Conservation (phyloP, 1,140 invertebrate species). For the Prorops nasuta region DNA sequence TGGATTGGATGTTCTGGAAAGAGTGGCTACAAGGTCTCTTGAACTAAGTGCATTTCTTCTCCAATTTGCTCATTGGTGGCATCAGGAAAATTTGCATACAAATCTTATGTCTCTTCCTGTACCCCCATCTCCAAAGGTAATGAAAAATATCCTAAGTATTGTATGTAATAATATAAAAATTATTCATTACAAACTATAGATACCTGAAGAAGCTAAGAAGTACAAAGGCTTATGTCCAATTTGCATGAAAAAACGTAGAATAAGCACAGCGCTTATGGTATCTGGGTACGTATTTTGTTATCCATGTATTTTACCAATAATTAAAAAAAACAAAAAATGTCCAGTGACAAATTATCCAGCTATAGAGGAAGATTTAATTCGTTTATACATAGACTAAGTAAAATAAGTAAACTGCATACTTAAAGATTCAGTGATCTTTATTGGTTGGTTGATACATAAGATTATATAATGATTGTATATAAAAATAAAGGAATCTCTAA, state of each 20-base stretch:
- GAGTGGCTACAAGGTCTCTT: conserved; percentile 56
- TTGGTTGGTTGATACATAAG: too few species aligned
- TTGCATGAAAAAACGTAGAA: conserved; percentile 63
- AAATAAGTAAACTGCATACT: too few species aligned
- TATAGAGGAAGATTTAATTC: conserved; percentile 61
- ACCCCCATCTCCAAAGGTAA: conserved; percentile 59
- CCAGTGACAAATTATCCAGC: conserved; percentile 68
- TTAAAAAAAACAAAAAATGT: conserved; percentile 60
- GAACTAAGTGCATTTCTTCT: conserved; percentile 70
- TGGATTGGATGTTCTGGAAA: conserved; percentile 53
- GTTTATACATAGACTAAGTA: conserved; percentile 55
- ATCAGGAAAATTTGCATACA: conserved; percentile 55
- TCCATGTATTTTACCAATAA: conserved; percentile 65
- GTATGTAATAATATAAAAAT: conserved; percentile 2
- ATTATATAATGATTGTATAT: too few species aligned
- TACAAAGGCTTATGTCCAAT: conserved; percentile 65
- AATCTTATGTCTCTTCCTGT: conserved; percentile 60
- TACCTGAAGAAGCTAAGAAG: conserved; percentile 40
- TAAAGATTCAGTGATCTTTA: too few species aligned
- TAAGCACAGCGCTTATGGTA: conserved; percentile 67
- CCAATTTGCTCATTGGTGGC: conserved; percentile 70
- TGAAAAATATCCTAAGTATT: conserved; percentile 12
- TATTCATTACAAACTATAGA: conserved; percentile 40
- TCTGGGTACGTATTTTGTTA: conserved; percentile 78
- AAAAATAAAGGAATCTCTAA: too few species aligned